Evolutionary conservation across 2,113 vertebrate species (phyloP), one percentile per base, ranked within the genome.

Genomic region (Calypte anna): DNA sequence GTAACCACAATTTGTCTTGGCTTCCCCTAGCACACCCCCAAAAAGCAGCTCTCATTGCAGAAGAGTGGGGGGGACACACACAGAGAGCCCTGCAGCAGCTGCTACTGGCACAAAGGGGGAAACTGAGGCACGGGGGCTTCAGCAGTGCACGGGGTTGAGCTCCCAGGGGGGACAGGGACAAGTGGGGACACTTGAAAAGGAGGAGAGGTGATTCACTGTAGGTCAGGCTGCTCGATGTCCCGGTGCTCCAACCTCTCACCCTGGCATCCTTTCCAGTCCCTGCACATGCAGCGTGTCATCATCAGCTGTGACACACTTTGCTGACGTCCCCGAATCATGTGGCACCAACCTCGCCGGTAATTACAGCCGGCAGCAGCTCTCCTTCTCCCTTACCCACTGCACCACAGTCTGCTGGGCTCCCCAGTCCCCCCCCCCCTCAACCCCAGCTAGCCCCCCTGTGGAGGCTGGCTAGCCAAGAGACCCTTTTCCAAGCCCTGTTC

Each of bases 271-370:
- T 46, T 57, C 50, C 92, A 86, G 59, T 91, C 86, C 73, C 88
- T 95, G 92, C 82, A 95, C 93, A 88, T 69, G 93, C 90, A 40
- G 94, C 70, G 20, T 94, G 87, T 93, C 94, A 95, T 93, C 94
- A 95, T 86, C 90, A 10, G 90, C 92, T 10, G 63, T 94, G 90
- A 96, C 94, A 96, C 89, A 90, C 88, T 89, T 78, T 86, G 92
- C 95, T 96, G 95, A 96, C 95, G 92, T 95, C 80, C 90, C 88
- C 7, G 82, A 6, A 55, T 96, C 96, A 73, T 82, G 88, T 94
- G 90, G 88, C 95, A 80, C 8, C 88, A 70, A 11, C 91, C 88
- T 88, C 40, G 14, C 7, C 59, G 50, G 75, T 72, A 85, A 95
- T 94, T 69, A 79, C 38, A 40, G 38, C 91, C 38, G 23, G 15